Evolutionary conservation across 2,888 invertebrate genomes (phyloP).

Genomic region (Hybos culiciformis): DNA sequence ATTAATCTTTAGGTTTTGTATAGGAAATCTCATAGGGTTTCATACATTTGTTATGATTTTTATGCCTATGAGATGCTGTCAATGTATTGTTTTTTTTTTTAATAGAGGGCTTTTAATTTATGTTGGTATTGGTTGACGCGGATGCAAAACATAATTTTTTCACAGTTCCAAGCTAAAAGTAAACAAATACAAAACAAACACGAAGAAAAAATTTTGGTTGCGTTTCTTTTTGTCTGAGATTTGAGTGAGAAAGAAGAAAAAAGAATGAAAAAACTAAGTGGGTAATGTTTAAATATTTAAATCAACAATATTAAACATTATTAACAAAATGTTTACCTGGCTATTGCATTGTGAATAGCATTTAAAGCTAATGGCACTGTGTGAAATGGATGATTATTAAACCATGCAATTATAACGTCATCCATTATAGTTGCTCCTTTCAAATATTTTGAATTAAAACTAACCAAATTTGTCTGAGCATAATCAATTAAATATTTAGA

Average conservation of each 20-base stretch:
- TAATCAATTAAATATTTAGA: background rate
- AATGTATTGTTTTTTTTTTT: too few relatives aligned
- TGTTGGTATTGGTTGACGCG: too few relatives aligned
- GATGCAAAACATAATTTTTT: too few relatives aligned
- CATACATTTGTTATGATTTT: too few relatives aligned
- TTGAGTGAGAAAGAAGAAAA: background rate
- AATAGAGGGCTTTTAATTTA: too few relatives aligned
- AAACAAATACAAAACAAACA: too few relatives aligned
- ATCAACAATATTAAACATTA: background rate
- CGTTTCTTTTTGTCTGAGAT: too few relatives aligned
- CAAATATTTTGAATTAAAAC: slow-evolving; percentile 36
- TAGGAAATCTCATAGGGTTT: too few relatives aligned
- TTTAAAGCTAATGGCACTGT: slow-evolving; percentile 1
- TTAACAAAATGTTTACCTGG: background rate
- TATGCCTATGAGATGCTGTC: too few relatives aligned
- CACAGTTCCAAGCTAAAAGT: too few relatives aligned
- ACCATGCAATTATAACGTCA: slow-evolving; percentile 13
- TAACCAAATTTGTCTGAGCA: slow-evolving; percentile 22
- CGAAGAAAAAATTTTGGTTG: too few relatives aligned
- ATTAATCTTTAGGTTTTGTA: too few relatives aligned
- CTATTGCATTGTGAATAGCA: slow-evolving; percentile 2
- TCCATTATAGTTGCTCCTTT: slow-evolving; percentile 38
- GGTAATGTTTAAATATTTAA: background rate
- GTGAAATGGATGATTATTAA: slow-evolving; percentile 1
- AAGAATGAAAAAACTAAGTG: background rate